Percentiles rank a stretch among this genome's conserved stretches.
phyloP scores from a whole-genome alignment of 2,113 vertebrate species.

The Myiopsitta monachus region DNA sequence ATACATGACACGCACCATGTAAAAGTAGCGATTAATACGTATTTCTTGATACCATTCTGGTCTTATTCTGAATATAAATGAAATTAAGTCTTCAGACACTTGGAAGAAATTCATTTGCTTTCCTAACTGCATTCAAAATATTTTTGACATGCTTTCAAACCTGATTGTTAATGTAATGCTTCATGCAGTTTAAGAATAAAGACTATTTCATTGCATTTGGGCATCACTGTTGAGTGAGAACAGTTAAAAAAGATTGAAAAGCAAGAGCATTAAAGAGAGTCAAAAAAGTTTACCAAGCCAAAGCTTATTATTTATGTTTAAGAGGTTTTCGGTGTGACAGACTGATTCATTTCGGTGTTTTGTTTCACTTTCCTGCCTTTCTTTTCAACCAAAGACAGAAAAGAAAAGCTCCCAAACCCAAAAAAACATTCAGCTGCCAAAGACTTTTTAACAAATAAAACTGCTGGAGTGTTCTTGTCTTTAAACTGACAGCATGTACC shows the following conservation, averaged over 20 bases:
- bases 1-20: not conserved
- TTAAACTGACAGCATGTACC: not conserved
- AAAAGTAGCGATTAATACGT: not conserved
- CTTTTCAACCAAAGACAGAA: not conserved
- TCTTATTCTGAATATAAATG: not conserved
- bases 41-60: not conserved
- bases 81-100: not conserved
- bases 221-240: not conserved
- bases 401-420: not conserved
- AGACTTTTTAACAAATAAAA: not conserved
- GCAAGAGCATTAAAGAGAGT: not conserved
- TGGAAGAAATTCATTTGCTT: not conserved
- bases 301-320: slow-evolving; percentile 12
- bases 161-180: not conserved
- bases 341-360: not conserved
- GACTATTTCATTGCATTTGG: not conserved
- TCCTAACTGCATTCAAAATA: not conserved
- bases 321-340: not conserved
- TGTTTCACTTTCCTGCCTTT: slow-evolving; percentile 2
- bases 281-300: not conserved
- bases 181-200: not conserved
- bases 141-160: not conserved
- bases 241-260: not conserved
- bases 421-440: not conserved
- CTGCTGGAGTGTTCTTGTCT: not conserved